A percentile compares a stretch with the other conserved stretches of the same genome.
Conservation (phyloP, 2,113 vertebrate genomes). For the Hyperoodon ampullatus region DNA sequence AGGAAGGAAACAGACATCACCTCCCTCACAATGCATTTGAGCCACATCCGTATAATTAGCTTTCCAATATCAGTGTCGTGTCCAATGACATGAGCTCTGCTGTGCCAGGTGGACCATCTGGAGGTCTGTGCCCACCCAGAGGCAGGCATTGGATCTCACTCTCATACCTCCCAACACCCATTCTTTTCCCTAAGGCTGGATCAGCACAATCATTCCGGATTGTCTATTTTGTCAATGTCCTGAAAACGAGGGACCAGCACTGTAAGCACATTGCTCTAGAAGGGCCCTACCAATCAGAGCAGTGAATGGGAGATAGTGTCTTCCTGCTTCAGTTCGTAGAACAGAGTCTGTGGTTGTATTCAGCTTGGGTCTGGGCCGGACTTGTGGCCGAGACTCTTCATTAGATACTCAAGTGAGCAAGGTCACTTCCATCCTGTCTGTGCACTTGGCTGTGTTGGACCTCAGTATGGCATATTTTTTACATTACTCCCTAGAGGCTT, state of each 20-base stretch:
- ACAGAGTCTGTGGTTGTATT: background rate
- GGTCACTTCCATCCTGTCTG: background rate
- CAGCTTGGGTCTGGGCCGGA: background rate
- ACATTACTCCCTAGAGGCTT: background rate
- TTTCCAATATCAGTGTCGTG: background rate
- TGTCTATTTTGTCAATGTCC: background rate
- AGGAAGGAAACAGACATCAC: background rate
- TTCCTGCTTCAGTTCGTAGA: background rate
- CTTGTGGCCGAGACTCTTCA: background rate
- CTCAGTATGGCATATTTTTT: background rate
- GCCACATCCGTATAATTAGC: background rate
- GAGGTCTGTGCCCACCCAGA: background rate
- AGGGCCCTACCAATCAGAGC: background rate
- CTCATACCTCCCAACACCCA: background rate
- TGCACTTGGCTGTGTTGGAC: background rate
- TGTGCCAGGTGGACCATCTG: background rate
- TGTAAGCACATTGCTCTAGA: background rate
- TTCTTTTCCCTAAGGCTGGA: background rate
- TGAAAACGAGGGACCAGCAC: background rate
- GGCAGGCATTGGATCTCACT: background rate
- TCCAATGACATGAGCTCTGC: background rate
- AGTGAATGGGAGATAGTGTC: accelerated
- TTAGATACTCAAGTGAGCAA: background rate
- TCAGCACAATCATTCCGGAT: no score
- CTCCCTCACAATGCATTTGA: background rate